These are phyloP conservation scores for Tetrapedia diversipes DNA, from an alignment of 2,888 invertebrate genomes.

Conservation along the genomic window DNA sequence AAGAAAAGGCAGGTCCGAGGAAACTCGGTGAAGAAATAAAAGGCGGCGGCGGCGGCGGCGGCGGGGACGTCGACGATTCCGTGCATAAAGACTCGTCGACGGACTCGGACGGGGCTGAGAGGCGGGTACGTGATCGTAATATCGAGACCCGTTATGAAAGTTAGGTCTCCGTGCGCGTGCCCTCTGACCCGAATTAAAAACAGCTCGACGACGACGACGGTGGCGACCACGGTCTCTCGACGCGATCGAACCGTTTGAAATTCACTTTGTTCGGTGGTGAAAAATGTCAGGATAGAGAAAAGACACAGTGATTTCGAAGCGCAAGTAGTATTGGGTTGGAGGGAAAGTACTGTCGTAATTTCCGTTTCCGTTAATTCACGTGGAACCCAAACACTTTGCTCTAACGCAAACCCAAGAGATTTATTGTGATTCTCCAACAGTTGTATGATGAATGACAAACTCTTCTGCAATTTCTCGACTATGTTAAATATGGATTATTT, in stretches of 20 bases:
- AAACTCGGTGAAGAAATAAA: conserved; percentile 47
- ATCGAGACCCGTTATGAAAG: conserved; percentile 54
- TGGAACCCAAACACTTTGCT: too few relatives aligned
- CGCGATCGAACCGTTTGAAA: not conserved
- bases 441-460: too few relatives aligned
- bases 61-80: conserved; percentile 49
- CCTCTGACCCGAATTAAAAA: conserved; percentile 59
- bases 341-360: too few relatives aligned
- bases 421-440: too few relatives aligned
- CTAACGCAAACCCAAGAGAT: too few relatives aligned
- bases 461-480: too few relatives aligned
- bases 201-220: not conserved
- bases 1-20: not conserved
- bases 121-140: conserved; percentile 65
- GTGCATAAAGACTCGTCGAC: conserved; percentile 54
- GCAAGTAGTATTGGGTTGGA: too few relatives aligned
- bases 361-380: too few relatives aligned
- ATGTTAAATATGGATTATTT: too few relatives aligned
- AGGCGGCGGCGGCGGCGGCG: conserved; percentile 20
- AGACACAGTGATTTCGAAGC: too few relatives aligned
- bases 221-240: not conserved
- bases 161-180: conserved; percentile 38
- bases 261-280: too few relatives aligned
- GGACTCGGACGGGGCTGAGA: conserved; percentile 21
- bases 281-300: too few relatives aligned